Base-by-base conservation (phyloP, 2,113 vertebrate genomes). In the Podiceps cristatus region DNA sequence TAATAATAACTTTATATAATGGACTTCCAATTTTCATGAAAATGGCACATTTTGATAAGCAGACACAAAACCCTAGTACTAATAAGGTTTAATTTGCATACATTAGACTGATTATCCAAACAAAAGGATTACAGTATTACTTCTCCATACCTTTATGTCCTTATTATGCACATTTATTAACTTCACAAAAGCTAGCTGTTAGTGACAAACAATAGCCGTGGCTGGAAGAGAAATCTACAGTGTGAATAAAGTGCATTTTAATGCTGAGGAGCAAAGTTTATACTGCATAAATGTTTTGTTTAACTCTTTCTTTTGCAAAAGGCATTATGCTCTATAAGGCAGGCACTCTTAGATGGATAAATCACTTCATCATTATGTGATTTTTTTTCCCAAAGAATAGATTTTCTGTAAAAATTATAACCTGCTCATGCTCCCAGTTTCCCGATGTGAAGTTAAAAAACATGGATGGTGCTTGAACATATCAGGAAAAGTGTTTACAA, bases 1-100 rank as follows among this genome's bases (percentile, higher is more conserved):
- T 99, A 99, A 99, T 99, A 99, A 99, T 99, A 99, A 99, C 99
- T 99, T 99, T 99, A 99, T 99, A 99, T 98, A 99, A 99, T 99
- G 99, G 99, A 99, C 99, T 99, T 99, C 99, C 99, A 99, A 99
- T 99, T 99, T 99, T 99, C 99, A 99, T 99, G 99, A 99, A 99
- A 99, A 99, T 99, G 99, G 99, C 98, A 98, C 99, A 99, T 99
- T 99, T 99, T 99, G 99, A 99, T 99, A 99, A 99, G 99, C 98
- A 99, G 98, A 98, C 98, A 98, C 98, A 99, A 99, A 99, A 99
- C 99, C 99, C 98, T 99, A 98, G 98, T 98, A 98, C 98, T 99
- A 99, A 99, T 99, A 99, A 99, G 98, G 99, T 98, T 99, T 99
- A 99, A 99, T 99, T 99, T 99, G 99, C 99, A 99, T 99, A 99